Percentiles rank a stretch among this genome's conserved stretches.
These are phyloP conservation scores for Lasioglossum vierecki DNA, from an alignment of 2,888 invertebrate species.

Conservation along the genomic window DNA sequence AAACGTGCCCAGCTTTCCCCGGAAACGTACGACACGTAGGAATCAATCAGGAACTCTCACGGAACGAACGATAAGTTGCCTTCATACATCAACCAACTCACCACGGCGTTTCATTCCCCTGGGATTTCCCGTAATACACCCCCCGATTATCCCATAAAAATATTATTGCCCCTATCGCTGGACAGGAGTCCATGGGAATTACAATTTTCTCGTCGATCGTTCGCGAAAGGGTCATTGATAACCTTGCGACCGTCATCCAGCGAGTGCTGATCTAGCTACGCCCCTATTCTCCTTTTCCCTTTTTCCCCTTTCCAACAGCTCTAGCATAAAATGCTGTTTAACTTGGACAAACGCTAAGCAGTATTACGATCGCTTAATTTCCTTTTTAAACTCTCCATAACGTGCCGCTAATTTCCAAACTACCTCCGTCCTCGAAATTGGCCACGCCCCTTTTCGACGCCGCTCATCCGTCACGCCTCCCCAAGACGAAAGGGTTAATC, in stretches of 20 bases:
- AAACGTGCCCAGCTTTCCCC: slow-evolving; percentile 13
- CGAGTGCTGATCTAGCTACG: not conserved
- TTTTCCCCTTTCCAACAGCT: not conserved
- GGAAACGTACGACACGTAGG: slow-evolving; percentile 15
- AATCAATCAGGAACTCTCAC: slow-evolving; percentile 20
- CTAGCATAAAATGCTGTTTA: not conserved
- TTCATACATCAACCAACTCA: not conserved
- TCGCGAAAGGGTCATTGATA: not conserved
- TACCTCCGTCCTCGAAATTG: not conserved
- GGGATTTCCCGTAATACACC: not conserved
- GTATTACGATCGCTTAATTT: not conserved
- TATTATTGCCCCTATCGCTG: not conserved
- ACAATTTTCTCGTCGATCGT: not conserved
- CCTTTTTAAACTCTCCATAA: not conserved
- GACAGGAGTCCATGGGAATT: not conserved
- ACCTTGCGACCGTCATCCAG: not conserved
- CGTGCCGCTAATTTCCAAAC: not conserved
- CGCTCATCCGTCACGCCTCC: not conserved
- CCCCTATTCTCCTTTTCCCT: not conserved
- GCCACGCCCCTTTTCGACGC: not conserved
- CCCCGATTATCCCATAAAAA: not conserved
- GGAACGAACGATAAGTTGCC: slow-evolving; percentile 17
- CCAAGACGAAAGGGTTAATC: not conserved
- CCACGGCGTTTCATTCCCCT: not conserved
- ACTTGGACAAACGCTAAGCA: not conserved